phyloP scores from a whole-genome alignment of 2,113 vertebrate species.

The Camarhynchus parvulus region DNA sequence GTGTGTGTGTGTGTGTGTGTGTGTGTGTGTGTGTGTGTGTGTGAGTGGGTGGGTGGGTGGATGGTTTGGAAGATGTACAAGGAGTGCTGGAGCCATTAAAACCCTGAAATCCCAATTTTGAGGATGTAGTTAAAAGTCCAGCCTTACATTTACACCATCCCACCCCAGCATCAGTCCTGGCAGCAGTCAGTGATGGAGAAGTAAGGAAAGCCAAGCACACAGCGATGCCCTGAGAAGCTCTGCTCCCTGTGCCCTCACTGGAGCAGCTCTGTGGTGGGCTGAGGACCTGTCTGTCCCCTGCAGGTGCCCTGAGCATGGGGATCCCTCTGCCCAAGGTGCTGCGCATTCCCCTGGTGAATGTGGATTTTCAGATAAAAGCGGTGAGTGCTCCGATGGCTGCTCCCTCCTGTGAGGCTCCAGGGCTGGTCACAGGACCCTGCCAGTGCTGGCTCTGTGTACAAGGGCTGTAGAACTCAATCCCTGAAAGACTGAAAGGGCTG shows the following conservation, averaged over 20 bases:
- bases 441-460: not conserved
- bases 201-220: not conserved
- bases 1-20: rapidly evolving
- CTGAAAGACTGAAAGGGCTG: not conserved
- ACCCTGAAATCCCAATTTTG: not conserved
- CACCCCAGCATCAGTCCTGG: not conserved
- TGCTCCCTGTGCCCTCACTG: not conserved
- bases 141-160: not conserved
- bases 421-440: not conserved
- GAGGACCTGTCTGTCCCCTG: not conserved
- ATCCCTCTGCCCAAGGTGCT: not conserved
- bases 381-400: not conserved
- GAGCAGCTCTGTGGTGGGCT: rapidly evolving
- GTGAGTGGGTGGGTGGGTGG: too few species aligned
- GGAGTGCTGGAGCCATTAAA: not conserved
- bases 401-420: not conserved
- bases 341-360: not conserved
- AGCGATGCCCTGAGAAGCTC: rapidly evolving
- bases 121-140: not conserved
- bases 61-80: not conserved
- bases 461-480: not conserved
- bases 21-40: too few species aligned
- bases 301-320: not conserved
- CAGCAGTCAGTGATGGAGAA: not conserved
- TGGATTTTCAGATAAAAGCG: not conserved